Evolutionary conservation across 1,140 invertebrate genomes (phyloP).

Genomic region (Ceratina australensis): DNA sequence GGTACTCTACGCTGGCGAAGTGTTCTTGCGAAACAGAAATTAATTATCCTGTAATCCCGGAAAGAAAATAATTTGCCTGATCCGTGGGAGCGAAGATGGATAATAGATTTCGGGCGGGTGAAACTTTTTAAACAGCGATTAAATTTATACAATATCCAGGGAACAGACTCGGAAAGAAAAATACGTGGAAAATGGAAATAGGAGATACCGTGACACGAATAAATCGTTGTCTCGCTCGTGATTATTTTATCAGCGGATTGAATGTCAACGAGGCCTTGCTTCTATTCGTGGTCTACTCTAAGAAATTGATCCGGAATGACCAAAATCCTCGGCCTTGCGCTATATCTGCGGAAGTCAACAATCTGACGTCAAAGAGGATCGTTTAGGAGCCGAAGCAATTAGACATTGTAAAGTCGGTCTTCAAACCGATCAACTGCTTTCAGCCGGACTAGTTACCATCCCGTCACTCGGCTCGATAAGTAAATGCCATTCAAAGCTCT

Average conservation of each 20-base stretch:
- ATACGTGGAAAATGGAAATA: too few relatives aligned
- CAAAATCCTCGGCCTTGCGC: background rate
- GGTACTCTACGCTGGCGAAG: too few relatives aligned
- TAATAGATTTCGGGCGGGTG: background rate
- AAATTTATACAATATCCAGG: too few relatives aligned
- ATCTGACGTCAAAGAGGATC: background rate
- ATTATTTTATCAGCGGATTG: too few relatives aligned
- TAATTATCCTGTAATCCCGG: background rate
- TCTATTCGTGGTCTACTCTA: background rate
- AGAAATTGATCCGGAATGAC: background rate
- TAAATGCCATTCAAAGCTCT: background rate
- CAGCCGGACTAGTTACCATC: background rate
- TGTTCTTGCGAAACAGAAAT: conserved; percentile 12
- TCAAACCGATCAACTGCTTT: background rate
- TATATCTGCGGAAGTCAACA: background rate
- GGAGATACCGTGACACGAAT: too few relatives aligned
- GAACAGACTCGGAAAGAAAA: too few relatives aligned
- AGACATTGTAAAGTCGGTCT: background rate
- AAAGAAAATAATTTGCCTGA: background rate
- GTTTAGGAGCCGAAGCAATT: background rate
- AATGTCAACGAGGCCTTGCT: background rate
- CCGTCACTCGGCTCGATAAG: background rate
- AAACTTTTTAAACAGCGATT: too few relatives aligned
- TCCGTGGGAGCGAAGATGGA: background rate
- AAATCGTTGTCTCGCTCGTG: background rate